Evolutionary conservation across 2,888 invertebrate genomes (phyloP).

Genomic region (Phania funesta): DNA sequence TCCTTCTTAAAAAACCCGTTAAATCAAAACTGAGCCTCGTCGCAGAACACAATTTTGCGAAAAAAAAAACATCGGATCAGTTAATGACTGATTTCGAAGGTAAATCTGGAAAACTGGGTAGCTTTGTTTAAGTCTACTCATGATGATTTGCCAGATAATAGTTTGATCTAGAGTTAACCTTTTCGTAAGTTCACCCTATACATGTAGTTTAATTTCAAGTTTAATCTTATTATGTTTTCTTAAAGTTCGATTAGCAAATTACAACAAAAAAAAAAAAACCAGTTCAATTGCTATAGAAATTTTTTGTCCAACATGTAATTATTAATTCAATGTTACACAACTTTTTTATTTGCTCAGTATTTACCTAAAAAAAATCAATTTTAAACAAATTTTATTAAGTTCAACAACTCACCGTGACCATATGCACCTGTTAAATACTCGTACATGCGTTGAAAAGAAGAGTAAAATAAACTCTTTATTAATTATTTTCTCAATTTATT

Average conservation of each 20-base stretch:
- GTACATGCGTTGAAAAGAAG: neutral
- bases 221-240: neutral
- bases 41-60: no score
- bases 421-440: constrained; percentile 31
- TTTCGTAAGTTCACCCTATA: neutral
- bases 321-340: constrained; percentile 64
- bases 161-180: no score
- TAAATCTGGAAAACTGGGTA: no score
- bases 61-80: no score
- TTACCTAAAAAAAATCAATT: constrained; percentile 23
- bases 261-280: neutral
- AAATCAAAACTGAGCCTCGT: no score
- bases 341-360: constrained; percentile 13
- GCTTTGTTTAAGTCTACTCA: no score
- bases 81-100: no score
- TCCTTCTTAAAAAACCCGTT: no score
- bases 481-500: neutral
- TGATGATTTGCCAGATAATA: no score
- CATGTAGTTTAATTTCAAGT: neutral
- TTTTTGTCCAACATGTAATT: constrained; percentile 7
- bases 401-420: constrained; percentile 58
- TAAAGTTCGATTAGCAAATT: neutral
- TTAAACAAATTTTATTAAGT: constrained; percentile 35
- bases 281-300: neutral
- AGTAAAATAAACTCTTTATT: neutral